Evolutionary conservation across 2,797 vertebrate genomes (phyloP).

Genomic region (Coluber constrictor): DNA sequence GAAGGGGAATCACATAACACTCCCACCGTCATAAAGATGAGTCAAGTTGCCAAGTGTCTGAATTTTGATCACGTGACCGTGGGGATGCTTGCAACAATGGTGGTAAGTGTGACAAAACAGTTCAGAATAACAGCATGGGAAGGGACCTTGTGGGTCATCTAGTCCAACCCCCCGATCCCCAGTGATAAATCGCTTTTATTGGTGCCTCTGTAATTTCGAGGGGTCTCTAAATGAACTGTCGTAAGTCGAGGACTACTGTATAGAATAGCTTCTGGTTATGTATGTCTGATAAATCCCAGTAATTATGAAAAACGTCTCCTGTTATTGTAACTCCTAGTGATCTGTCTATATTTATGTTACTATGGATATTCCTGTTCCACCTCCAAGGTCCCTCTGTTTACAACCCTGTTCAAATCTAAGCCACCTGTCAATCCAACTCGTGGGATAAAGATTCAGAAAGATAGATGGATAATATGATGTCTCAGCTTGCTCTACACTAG

Average conservation of each 20-base stretch:
- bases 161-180: neutral
- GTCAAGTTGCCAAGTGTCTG: too few relatives aligned
- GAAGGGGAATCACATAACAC: too few relatives aligned
- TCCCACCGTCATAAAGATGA: too few relatives aligned
- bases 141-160: neutral
- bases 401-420: neutral
- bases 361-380: neutral
- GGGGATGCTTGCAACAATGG: too few relatives aligned
- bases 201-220: rapidly evolving
- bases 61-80: too few relatives aligned
- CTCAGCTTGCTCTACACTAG: neutral
- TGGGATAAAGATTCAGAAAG: neutral
- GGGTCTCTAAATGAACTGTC: neutral
- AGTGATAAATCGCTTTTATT: neutral
- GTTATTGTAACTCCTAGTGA: neutral
- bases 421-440: neutral
- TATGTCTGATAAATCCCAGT: neutral
- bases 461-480: neutral
- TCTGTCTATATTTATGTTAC: neutral
- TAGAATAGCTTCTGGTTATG: neutral
- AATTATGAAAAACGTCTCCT: rapidly evolving
- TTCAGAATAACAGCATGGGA: too few relatives aligned
- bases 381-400: neutral
- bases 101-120: too few relatives aligned
- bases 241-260: neutral